These are phyloP conservation scores for Himantopus leucocephalus DNA, from an alignment of 2,113 vertebrate species.

Conservation along the genomic window DNA sequence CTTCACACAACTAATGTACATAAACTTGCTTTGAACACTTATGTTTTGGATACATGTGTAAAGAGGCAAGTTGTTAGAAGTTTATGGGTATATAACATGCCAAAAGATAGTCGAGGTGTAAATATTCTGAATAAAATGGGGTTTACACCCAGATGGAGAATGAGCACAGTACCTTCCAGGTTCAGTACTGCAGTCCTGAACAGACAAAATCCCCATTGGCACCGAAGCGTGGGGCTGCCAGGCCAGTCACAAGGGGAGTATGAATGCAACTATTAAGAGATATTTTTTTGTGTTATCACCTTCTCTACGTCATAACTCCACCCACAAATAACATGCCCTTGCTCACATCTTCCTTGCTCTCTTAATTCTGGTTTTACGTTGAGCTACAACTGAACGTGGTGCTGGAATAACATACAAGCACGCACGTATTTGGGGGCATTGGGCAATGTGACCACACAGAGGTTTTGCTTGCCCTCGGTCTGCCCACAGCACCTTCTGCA, in stretches of 20 bases:
- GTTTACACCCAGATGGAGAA: not conserved
- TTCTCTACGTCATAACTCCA: not conserved
- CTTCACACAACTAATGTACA: not conserved
- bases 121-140: not conserved
- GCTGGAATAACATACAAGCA: rapidly evolving
- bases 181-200: not conserved
- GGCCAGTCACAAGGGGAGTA: not conserved
- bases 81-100: not conserved
- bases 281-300: not conserved
- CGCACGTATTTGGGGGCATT: rapidly evolving
- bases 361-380: not conserved
- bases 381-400: not conserved
- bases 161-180: not conserved
- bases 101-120: not conserved
- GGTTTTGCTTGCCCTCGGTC: not conserved
- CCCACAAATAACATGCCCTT: rapidly evolving
- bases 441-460: rapidly evolving
- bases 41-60: rapidly evolving
- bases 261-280: not conserved
- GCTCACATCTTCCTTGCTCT: not conserved
- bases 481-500: not conserved
- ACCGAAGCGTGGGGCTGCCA: rapidly evolving
- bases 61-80: not conserved
- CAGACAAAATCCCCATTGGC: not conserved
- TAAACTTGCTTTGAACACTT: not conserved